Percentiles rank a stretch among this genome's conserved stretches.
phyloP scores from a whole-genome alignment of 2,797 vertebrate species.

The Channallabes apus region DNA sequence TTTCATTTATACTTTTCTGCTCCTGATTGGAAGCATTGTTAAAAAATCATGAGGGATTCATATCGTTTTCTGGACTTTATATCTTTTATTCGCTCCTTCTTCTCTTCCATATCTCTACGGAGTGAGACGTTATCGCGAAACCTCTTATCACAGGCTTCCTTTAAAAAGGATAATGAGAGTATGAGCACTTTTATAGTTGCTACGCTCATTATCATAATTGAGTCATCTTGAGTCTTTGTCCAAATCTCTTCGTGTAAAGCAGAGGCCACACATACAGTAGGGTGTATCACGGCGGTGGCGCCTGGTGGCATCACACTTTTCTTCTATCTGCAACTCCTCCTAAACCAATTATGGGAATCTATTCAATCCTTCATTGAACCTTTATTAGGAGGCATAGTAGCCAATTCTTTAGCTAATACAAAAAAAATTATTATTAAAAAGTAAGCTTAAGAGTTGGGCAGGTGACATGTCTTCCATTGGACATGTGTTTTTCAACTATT shows the following conservation, averaged over 20 bases:
- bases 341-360: too few relatives aligned
- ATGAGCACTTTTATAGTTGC: background rate
- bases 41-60: background rate
- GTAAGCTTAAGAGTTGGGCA: too few relatives aligned
- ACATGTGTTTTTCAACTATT: too few relatives aligned
- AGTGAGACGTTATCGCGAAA: background rate
- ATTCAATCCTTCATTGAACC: too few relatives aligned
- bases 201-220: slow-evolving; percentile 1
- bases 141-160: background rate
- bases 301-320: too few relatives aligned
- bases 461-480: too few relatives aligned
- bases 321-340: too few relatives aligned
- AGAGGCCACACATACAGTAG: too few relatives aligned
- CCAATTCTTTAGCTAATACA: too few relatives aligned
- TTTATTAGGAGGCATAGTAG: too few relatives aligned
- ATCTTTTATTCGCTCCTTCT: background rate
- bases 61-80: background rate
- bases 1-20: background rate
- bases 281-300: too few relatives aligned
- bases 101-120: background rate
- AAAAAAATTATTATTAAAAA: too few relatives aligned
- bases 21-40: background rate
- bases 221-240: background rate
- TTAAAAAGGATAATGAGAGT: background rate
- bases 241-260: background rate